Evolutionary conservation across 2,113 vertebrate species (phyloP).

Genomic region (Hydropotes inermis): DNA sequence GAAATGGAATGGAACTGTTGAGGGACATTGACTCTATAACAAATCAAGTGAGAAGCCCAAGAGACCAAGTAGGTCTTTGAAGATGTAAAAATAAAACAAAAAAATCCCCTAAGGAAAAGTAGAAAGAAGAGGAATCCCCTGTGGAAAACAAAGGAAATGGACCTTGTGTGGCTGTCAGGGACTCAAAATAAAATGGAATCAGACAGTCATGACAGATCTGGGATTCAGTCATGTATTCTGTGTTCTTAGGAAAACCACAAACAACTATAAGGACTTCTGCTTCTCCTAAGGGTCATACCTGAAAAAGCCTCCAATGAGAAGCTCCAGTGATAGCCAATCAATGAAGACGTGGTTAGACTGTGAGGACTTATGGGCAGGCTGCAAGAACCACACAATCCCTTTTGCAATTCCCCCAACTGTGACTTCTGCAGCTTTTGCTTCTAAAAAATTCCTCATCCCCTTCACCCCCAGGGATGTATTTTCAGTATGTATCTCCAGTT

Average conservation of each 20-base stretch:
- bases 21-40: background rate
- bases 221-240: background rate
- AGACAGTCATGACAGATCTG: background rate
- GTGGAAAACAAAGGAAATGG: background rate
- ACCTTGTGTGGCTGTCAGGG: no score
- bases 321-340: background rate
- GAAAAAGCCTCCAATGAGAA: background rate
- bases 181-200: background rate
- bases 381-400: background rate
- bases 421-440: background rate
- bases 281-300: background rate
- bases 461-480: background rate
- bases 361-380: background rate
- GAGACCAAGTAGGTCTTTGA: background rate
- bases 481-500: background rate
- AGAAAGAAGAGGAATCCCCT: background rate
- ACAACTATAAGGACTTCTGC: background rate
- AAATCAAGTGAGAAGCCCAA: background rate
- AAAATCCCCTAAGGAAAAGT: background rate
- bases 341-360: background rate
- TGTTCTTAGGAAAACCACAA: background rate
- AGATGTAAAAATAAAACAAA: background rate
- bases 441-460: background rate
- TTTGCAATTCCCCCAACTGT: background rate
- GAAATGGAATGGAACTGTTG: background rate